Base-by-base conservation (phyloP, 2,888 invertebrate genomes). In the Monochamus alternatus region DNA sequence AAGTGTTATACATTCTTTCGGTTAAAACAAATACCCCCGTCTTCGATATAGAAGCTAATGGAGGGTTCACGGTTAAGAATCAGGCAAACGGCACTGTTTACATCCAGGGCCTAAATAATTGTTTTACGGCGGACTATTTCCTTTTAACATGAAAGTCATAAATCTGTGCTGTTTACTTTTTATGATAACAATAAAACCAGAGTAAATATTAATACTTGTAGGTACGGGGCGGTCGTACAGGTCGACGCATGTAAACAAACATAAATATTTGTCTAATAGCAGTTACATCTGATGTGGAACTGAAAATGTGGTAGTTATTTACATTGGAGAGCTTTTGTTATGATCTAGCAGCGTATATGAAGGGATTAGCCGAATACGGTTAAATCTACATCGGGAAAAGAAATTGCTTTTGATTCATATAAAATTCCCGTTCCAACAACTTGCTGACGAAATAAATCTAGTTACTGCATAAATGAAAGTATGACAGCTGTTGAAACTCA, bases 281-380 rank as follows among this genome's bases (percentile, higher is more conserved):
- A 60, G 62, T 52, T 43, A 47, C 62, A 70, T 70, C 62, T 60
- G 69, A 69, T 69, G 69, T 69, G 47, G 70, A 70, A 51, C n/a
- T 60, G 69, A 69, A 69, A 69, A 60, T 32, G 43, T 44, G 47
- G 69, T 69, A 69, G 69, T 12, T 58, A 43, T 69, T 58, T 60
- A 69, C 67, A 58, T 14, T 55, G 14, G 55, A 43, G 32, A 14
- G 14, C n/a, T 67, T 38, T 38, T 38, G 7, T 38, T 38, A 38
- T 38, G 38, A 7, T 38, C 38, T 38, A 38, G 1, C 38, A 7
- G 7, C 38, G 38, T 7, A 7, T 22, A 22, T 22, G 22, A 22
- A 38, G 38, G 2, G 7, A 38, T 38, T 38, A 38, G 7, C 7
- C 7, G 38, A 38, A 38, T 5, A 38, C 4, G 5, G 38, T 38